Evolutionary conservation across 2,113 vertebrate species (phyloP), one percentile per base, ranked within the genome.

Genomic region (Festucalex cinctus): DNA sequence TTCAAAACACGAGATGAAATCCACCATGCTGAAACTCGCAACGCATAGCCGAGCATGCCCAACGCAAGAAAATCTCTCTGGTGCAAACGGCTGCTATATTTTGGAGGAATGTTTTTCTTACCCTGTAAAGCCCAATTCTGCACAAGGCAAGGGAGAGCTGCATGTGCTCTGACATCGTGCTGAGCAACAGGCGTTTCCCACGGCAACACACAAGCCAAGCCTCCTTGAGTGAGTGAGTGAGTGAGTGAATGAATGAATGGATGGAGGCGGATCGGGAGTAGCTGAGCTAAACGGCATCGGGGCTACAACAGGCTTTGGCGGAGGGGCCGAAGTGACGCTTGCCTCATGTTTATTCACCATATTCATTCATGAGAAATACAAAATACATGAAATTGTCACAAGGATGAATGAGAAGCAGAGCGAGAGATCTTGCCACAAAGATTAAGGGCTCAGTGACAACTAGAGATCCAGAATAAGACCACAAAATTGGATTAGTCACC

Each of bases 101-200:
- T n/a, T 48, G 2, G 32, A n/a, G 10, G 12, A 73, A 69, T 14
- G 65, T 69, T 71, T 69, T 71, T 67, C 94, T 95, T 94, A 95
- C 95, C 93, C 86, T 94, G 88, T 94, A 94, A 91, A 94, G 88
- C 88, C 92, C 94, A 91, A 94, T 94, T 93, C 94, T 94, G 92
- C 95, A 96, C 91, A 97, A 85, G 63, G 94, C 94, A 85, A 92
- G 89, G 84, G 93, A 93, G 87, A 96, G 90, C 93, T 93, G 94
- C 91, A 95, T 90, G 92, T 92, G 93, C 85, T 95, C 94, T 91
- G 94, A 95, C 93, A 95, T 94, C 88, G 88, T 86, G 81, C 84
- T 83, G 83, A 68, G 86, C 87, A 87, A 90, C 88, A 80, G 89
- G 89, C 77, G 90, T 91, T 85, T 88, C 91, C 85, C 88, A 71